Conservation (phyloP, 2,797 vertebrate species). For the Oreonectes daqikongensis region DNA sequence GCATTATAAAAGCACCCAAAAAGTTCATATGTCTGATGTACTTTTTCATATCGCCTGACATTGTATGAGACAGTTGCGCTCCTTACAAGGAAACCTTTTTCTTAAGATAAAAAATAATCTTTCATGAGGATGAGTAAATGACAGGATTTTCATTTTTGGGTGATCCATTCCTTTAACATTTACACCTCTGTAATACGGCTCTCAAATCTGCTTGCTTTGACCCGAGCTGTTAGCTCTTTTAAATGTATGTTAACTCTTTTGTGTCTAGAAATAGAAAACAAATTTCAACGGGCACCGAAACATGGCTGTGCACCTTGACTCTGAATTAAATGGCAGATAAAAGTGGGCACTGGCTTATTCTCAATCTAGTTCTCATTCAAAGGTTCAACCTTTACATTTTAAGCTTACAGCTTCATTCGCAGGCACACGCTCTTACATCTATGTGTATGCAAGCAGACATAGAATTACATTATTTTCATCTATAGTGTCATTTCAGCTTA, state of each 20-base stretch:
- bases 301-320: slow-evolving; percentile 39
- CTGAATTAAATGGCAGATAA: slow-evolving; percentile 38
- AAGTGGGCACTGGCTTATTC: slow-evolving; percentile 30
- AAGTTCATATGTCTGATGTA: not conserved
- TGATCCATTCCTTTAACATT: slow-evolving; percentile 73
- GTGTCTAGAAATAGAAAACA: slow-evolving; percentile 46
- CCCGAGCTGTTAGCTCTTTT: slow-evolving; percentile 74
- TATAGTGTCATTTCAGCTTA: not conserved
- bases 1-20: not conserved
- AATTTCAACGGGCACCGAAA: slow-evolving; percentile 36
- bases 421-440: slow-evolving; percentile 7
- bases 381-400: slow-evolving; percentile 44
- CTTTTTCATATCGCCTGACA: not conserved
- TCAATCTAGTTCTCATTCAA: slow-evolving; percentile 41
- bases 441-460: not conserved
- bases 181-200: slow-evolving; percentile 80
- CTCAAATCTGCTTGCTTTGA: slow-evolving; percentile 80
- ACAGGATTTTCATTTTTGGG: not conserved
- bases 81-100: not conserved
- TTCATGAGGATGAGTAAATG: not conserved
- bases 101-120: not conserved
- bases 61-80: not conserved
- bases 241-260: slow-evolving; percentile 65
- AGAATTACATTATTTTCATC: not conserved
- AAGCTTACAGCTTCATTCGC: slow-evolving; percentile 43